Evolutionary conservation across 2,888 invertebrate species (phyloP).

Genomic region (Andrena hattorfiana): DNA sequence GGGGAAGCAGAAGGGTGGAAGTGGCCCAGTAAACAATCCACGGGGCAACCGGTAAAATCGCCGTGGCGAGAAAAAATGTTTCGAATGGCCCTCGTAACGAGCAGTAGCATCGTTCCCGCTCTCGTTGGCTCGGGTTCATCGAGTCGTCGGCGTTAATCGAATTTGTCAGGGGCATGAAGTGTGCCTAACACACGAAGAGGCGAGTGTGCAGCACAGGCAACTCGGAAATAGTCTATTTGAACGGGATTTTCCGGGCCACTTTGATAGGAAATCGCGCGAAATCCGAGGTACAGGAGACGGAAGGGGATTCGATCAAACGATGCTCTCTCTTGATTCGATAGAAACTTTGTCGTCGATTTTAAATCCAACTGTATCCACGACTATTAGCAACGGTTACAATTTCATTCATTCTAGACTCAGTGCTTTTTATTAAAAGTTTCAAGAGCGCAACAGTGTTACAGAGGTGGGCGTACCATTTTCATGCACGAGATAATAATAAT

Average conservation of each 20-base stretch:
- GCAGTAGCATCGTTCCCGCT: slow-evolving; percentile 4
- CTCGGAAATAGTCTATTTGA: slow-evolving; percentile 48
- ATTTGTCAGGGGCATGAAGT: slow-evolving; percentile 42
- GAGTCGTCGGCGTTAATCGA: slow-evolving; percentile 48
- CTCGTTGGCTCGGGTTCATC: slow-evolving; percentile 20
- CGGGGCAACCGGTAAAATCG: neutral
- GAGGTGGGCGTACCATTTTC: too few species aligned
- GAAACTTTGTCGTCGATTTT: neutral
- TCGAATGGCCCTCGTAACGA: slow-evolving; percentile 18
- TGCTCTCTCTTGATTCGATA: neutral
- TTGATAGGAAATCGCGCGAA: slow-evolving; percentile 44
- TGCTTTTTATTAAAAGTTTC: too few species aligned
- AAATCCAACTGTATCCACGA: neutral
- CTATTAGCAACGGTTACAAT: neutral
- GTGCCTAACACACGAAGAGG: slow-evolving; percentile 10
- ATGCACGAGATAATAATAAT: too few species aligned
- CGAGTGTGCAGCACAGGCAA: neutral
- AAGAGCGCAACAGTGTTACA: neutral
- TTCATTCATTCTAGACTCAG: too few species aligned
- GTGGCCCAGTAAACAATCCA: slow-evolving; percentile 8
- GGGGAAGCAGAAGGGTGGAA: neutral
- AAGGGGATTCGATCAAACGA: slow-evolving; percentile 6
- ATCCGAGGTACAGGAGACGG: neutral
- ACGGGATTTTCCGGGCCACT: slow-evolving; percentile 40
- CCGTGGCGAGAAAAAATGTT: neutral